Conservation (phyloP, 2,113 vertebrate species). For the Ailuropoda melanoleuca region DNA sequence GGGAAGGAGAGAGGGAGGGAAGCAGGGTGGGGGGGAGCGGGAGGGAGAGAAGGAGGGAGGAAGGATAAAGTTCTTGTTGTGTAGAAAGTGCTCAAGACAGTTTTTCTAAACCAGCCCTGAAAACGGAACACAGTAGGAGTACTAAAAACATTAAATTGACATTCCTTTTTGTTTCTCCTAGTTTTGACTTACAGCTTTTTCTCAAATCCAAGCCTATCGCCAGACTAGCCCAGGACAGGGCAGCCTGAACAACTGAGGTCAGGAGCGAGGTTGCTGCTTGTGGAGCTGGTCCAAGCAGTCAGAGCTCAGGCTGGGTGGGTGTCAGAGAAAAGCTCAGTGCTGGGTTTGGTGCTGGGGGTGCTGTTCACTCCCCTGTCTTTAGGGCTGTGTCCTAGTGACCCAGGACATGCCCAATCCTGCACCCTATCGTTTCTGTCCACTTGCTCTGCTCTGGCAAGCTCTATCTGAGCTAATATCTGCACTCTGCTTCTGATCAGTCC, state of each 20-base stretch:
- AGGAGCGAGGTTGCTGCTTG: not conserved
- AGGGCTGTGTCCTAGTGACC: not conserved
- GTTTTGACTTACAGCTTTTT: not conserved
- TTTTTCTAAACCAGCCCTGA: not conserved
- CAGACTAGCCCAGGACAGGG: not conserved
- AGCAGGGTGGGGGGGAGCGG: no score
- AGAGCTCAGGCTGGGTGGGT: not conserved
- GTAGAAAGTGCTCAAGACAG: not conserved
- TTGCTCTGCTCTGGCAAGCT: not conserved
- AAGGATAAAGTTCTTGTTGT: not conserved
- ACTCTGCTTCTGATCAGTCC: not conserved
- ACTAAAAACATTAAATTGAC: not conserved
- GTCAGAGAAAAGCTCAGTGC: no score
- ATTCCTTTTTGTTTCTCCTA: not conserved
- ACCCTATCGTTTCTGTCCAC: not conserved
- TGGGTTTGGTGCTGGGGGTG: not conserved
- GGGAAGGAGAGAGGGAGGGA: not conserved
- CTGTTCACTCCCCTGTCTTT: not conserved
- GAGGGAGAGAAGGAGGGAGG: not conserved
- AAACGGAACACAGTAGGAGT: not conserved
- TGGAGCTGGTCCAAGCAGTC: not conserved
- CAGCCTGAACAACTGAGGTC: not conserved
- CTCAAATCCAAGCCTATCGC: not conserved
- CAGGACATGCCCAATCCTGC: not conserved
- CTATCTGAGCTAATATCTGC: not conserved